A percentile compares a stretch with the other conserved stretches of the same genome.
Conservation (phyloP, 2,113 vertebrate species). For the Spilogale gracilis region DNA sequence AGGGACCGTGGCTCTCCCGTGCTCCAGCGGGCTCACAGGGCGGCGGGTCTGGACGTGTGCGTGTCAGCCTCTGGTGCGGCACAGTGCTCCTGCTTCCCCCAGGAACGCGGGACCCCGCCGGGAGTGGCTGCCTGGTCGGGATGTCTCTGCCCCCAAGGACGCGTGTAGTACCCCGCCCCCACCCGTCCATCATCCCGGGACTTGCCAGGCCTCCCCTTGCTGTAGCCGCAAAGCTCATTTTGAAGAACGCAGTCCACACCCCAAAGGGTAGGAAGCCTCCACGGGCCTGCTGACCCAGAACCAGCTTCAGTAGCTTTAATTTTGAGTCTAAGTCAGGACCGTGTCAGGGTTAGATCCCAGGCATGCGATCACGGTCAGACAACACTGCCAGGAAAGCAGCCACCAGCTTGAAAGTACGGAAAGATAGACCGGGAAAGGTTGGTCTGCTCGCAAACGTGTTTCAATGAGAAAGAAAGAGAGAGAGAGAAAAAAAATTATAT, state of each 20-base stretch:
- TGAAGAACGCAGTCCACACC: accelerated
- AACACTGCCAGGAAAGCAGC: accelerated
- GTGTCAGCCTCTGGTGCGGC: background rate
- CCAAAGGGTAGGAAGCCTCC: background rate
- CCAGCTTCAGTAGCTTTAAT: background rate
- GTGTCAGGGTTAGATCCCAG: accelerated
- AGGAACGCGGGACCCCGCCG: accelerated
- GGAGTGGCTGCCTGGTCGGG: accelerated
- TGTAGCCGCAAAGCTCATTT: background rate
- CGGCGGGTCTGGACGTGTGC: accelerated
- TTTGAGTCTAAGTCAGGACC: background rate
- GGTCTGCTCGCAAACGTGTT: background rate
- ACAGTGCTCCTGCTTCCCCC: accelerated
- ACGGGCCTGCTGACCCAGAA: accelerated
- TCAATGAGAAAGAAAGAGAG: background rate
- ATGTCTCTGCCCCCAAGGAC: background rate
- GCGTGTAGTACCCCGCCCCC: too few relatives aligned
- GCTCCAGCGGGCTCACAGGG: background rate
- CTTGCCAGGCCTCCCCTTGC: accelerated
- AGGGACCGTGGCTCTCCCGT: background rate
- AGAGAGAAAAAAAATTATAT: background rate
- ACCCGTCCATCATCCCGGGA: background rate
- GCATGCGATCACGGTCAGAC: background rate
- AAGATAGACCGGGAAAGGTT: background rate
- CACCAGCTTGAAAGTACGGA: background rate